These are phyloP conservation scores for Chloromyia formosa DNA, from an alignment of 2,888 invertebrate species.

Conservation along the genomic window DNA sequence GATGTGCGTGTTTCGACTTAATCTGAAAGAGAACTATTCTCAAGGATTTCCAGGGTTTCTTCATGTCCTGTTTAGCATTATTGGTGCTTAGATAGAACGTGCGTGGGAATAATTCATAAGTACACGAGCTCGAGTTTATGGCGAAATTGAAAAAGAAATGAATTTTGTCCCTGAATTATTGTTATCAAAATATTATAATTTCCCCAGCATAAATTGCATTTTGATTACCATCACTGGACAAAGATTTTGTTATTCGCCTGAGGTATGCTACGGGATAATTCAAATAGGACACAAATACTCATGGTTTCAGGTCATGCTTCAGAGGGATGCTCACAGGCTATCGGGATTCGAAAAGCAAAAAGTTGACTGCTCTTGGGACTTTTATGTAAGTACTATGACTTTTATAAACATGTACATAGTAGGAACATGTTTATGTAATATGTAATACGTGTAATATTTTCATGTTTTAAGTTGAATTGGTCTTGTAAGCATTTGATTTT, in stretches of 20 bases:
- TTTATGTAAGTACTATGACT: no score
- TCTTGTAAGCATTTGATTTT: no score
- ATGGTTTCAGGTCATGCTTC: no score
- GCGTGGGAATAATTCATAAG: slow-evolving; percentile 36
- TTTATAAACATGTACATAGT: no score
- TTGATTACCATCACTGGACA: background rate
- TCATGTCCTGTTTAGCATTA: slow-evolving; percentile 36
- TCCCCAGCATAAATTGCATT: background rate
- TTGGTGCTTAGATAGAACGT: slow-evolving; percentile 29
- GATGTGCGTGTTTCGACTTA: slow-evolving; percentile 36
- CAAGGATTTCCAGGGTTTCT: slow-evolving; percentile 20
- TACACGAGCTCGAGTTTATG: background rate
- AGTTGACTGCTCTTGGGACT: no score
- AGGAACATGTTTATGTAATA: no score
- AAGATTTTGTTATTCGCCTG: background rate
- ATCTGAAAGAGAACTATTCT: slow-evolving; percentile 30
- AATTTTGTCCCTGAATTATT: slow-evolving; percentile 8
- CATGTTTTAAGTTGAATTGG: no score
- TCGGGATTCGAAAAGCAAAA: no score
- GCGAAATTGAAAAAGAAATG: slow-evolving; percentile 31
- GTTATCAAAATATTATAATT: background rate
- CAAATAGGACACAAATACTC: no score
- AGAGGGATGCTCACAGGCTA: no score
- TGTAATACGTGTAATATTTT: no score
- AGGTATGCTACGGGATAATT: no score